Percentiles rank a stretch among this genome's conserved stretches.
Conservation (phyloP, 2,113 vertebrate genomes). For the Vombatus ursinus region DNA sequence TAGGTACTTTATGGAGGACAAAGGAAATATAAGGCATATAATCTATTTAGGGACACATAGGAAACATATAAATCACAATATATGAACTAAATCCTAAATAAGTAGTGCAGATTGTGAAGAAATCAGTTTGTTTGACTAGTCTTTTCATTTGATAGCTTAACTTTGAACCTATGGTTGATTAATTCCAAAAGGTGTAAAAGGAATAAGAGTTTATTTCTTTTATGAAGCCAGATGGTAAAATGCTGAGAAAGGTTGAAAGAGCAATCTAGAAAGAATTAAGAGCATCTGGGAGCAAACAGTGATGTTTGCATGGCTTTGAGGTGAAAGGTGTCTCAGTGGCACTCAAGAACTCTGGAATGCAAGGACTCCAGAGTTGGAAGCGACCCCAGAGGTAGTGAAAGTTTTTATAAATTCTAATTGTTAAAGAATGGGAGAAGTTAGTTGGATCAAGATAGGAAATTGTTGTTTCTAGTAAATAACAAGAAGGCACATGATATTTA, state of each 20-base stretch:
- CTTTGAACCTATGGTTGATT: not conserved
- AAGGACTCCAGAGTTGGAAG: not conserved
- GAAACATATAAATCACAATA: not conserved
- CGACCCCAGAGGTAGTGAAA: not conserved
- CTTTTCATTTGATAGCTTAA: not conserved
- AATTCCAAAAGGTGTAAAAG: not conserved
- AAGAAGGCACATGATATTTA: not conserved
- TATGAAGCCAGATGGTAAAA: not conserved
- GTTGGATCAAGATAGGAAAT: not conserved
- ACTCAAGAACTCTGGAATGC: not conserved
- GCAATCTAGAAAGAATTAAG: not conserved
- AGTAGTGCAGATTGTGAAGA: not conserved
- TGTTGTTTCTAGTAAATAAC: not conserved
- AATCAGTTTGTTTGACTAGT: not conserved
- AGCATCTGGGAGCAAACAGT: not conserved
- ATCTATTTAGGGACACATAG: not conserved
- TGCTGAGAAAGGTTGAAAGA: not conserved
- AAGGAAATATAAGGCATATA: not conserved
- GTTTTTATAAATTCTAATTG: not conserved
- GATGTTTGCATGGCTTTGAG: not conserved
- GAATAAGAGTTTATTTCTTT: not conserved
- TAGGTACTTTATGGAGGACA: not conserved
- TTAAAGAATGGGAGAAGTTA: not conserved
- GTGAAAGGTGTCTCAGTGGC: not conserved
- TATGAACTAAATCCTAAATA: not conserved